Evolutionary conservation across 92 coral and sea anemone genomes (phyloP).

Genomic region (Parazoanthus swiftii): DNA sequence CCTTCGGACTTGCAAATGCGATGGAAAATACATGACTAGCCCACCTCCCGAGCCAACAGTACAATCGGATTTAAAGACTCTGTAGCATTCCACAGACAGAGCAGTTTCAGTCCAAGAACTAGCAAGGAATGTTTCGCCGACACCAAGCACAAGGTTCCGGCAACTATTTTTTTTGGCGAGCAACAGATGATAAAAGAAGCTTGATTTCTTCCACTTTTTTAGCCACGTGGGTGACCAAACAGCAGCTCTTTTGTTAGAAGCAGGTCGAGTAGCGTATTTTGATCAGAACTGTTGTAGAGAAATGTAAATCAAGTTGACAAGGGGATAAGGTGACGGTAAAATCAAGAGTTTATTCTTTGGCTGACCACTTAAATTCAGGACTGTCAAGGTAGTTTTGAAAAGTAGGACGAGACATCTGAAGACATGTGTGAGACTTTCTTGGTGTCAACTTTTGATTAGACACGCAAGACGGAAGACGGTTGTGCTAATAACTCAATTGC

Average conservation of each 20-base stretch:
- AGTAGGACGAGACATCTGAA: too few relatives aligned
- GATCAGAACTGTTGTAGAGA: constrained; percentile 7
- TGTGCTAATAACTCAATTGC: too few relatives aligned
- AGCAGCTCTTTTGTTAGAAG: constrained; percentile 10
- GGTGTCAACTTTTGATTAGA: too few relatives aligned
- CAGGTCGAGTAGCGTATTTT: constrained; percentile 4
- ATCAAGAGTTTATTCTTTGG: not conserved
- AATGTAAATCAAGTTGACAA: constrained; percentile 9
- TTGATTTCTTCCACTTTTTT: constrained; percentile 9
- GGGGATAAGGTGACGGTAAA: constrained; percentile 6
- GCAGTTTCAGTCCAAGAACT: constrained; percentile 1
- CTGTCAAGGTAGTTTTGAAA: too few relatives aligned
- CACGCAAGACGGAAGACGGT: too few relatives aligned
- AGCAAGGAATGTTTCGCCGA: constrained; percentile 13
- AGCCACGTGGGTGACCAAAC: not conserved
- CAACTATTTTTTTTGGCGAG: constrained; percentile 21
- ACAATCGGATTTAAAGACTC: constrained; percentile 22
- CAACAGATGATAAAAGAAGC: constrained; percentile 14
- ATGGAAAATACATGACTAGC: constrained; percentile 23
- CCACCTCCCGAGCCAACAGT: constrained; percentile 29
- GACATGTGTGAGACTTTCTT: too few relatives aligned
- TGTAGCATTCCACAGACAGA: constrained; percentile 14
- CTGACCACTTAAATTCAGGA: too few relatives aligned
- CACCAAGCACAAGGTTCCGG: constrained; percentile 10
- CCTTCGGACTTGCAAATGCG: constrained; percentile 14